Evolutionary conservation across 2,113 vertebrate genomes (phyloP), one percentile per base, ranked within the genome.

Genomic region (Platanista minor): DNA sequence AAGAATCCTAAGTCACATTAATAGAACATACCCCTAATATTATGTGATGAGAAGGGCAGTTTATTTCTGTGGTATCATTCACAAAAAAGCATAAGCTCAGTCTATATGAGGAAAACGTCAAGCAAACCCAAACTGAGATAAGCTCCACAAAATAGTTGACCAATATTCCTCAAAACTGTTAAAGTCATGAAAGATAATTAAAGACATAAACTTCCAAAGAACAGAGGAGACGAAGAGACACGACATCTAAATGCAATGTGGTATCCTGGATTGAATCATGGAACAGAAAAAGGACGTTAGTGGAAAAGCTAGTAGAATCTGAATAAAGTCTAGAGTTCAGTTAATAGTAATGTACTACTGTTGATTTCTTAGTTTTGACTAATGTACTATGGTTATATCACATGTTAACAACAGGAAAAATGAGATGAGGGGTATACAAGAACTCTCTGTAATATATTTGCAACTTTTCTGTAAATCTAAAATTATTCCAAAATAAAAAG

Each of bases 401-500:
- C 49, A 91, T 39, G 41, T 12, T 78, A 88, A 80, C 49, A 87
- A 92, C 20, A 80, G 33, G 59, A 6, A 9, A 96, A 96, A 80
- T 23, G 67, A 10, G 39, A 13, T 71, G 29, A 86, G 12, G 41
- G 13, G 12, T 57, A 80, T 43, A 46, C 8, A 86, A 33, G 21
- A 80, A 80, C 9, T 87, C 33, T 94, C 33, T 41, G 10, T 59
- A 46, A 17, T 41, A 64, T 49, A 54, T 75, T 27, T 71, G 17
- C 7, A 91, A 88, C 18, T 91, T 85, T 88, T 91, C 29, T 41
- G 7, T n/a, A 91, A 87, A 93, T 78, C 54, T 90, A 66, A 95
- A 92, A 89, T 67, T 86, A 95, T 78, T 96, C 43, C 18, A 78
- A 84, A 95, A 78, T 80, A 36, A 87, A 93, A 46, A 10, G 13